Percentiles rank a stretch among this genome's conserved stretches.
Evolutionary conservation across 1,140 invertebrate genomes (phyloP).

Genomic region (Drosophila novamexicana): DNA sequence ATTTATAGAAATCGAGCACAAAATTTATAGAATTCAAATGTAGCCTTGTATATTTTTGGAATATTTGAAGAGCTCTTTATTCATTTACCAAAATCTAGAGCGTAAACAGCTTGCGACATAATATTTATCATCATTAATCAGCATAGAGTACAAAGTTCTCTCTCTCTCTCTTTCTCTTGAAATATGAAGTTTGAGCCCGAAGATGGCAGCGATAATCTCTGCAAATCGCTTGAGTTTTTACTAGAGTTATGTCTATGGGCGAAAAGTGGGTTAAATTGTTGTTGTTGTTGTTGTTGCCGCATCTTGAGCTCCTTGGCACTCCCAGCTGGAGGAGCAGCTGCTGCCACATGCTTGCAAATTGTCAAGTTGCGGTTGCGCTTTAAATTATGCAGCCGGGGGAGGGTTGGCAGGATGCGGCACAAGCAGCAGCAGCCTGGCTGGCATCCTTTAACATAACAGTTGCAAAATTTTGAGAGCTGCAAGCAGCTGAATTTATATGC

Average conservation of each 20-base stretch:
- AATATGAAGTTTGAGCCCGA: slow-evolving; percentile 26
- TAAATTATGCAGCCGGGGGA: slow-evolving; percentile 66
- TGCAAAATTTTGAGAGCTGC: slow-evolving; percentile 56
- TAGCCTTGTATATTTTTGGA: neutral
- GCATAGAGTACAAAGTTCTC: slow-evolving; percentile 15
- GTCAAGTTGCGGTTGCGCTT: slow-evolving; percentile 81
- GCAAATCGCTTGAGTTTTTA: slow-evolving; percentile 56
- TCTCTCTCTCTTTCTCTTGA: neutral
- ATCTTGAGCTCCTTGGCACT: neutral
- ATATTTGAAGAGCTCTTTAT: neutral
- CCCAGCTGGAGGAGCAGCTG: slow-evolving; percentile 41
- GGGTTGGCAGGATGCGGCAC: slow-evolving; percentile 27
- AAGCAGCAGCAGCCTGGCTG: slow-evolving; percentile 11
- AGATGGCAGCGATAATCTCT: slow-evolving; percentile 44
- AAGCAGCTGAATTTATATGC: slow-evolving; percentile 78
- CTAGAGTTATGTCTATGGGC: slow-evolving; percentile 61
- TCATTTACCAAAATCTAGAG: slow-evolving; percentile 1
- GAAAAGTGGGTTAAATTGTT: slow-evolving; percentile 46
- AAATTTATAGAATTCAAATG: neutral
- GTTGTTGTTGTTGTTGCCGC: slow-evolving; percentile 9
- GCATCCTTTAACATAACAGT: slow-evolving; percentile 69
- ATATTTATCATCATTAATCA: slow-evolving; percentile 21
- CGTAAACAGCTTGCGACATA: slow-evolving; percentile 17
- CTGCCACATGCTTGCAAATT: slow-evolving; percentile 64
- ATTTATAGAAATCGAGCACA: no score